Base-by-base conservation (phyloP, 2,797 vertebrate species). In the Alauda arvensis region DNA sequence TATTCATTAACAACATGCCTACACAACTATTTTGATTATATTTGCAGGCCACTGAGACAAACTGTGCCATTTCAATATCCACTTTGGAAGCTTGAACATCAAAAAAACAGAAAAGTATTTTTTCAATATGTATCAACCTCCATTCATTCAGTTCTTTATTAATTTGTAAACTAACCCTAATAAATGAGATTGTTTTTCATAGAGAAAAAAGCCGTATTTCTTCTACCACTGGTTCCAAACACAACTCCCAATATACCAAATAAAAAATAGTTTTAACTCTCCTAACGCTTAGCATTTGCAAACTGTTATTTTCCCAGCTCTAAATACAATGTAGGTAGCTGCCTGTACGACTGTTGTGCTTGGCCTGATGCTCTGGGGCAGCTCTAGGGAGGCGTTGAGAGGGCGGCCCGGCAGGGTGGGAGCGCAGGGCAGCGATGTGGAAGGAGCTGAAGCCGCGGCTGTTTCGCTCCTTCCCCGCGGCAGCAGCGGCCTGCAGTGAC, bases 401-500 rank as follows among this genome's bases (percentile, higher is more conserved):
- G 90, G 75, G 48, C 88, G 86, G 70, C 49, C 75, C n/a, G 77
- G 89, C 68, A 10, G 39, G 82, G 75, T 75, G 94, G 57, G 95
- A 93, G 93, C 93, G 92, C 94, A 51, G 93, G 94, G 89, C 49
- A 31, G 8, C 5, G 2, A 1, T 1, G 18, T 3, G 39, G 49
- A 12, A 20, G 14, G 52, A 29, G 10, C 40, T 21, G 15, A 42
- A 18, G 40, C 16, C 17, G 40, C 15, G 8, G 40, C 16, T 8
- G 40, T 17, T 42, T 4, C 7, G 40, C 40, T 18, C 40, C 40
- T 17, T 42, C 17, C 40, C 40, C 16, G 40, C 15, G 17, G 40
- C 40, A 17, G 14, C 40, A 17, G 40, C 40, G 40, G 80, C 93
- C 96, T 97, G 83, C 91, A 95, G 92, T 94, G 97, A 95, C 97